Evolutionary conservation across 1,140 invertebrate genomes (phyloP).

Genomic region (Ips nitidus): DNA sequence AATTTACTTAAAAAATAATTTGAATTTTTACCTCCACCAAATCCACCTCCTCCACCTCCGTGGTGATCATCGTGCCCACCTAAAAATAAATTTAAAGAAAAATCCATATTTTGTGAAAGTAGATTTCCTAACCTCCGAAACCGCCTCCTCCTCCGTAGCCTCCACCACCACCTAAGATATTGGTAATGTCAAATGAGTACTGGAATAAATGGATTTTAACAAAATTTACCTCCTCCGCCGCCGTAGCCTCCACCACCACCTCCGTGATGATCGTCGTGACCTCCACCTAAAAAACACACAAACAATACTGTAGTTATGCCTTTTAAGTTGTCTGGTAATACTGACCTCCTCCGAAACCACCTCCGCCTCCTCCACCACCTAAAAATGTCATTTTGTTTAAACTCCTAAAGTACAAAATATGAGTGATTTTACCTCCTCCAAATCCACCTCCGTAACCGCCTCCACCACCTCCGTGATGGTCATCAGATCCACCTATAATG

Average conservation of each 20-base stretch:
- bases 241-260: background rate
- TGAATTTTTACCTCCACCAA: constrained; percentile 21
- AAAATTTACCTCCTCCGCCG: constrained; percentile 1
- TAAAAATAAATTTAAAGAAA: background rate
- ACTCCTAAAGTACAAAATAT: background rate
- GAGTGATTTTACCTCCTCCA: constrained; percentile 11
- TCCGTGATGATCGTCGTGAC: background rate
- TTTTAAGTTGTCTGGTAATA: background rate
- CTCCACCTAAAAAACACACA: constrained; percentile 5
- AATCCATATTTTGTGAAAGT: background rate
- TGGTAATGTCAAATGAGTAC: too few relatives aligned
- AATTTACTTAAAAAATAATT: constrained; percentile 6
- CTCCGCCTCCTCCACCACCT: constrained; percentile 37
- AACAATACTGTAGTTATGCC: too few relatives aligned
- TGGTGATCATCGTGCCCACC: constrained; percentile 34
- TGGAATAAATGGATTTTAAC: background rate
- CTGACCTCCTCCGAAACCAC: constrained; percentile 17
- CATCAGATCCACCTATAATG: constrained; percentile 4
- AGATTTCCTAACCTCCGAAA: constrained; percentile 10
- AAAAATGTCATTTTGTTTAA: background rate
- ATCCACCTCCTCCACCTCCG: constrained; percentile 38
- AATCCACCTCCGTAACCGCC: constrained; percentile 29
- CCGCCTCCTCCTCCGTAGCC: constrained; percentile 32
- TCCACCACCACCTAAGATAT: background rate
- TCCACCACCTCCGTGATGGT: constrained; percentile 7